These are phyloP conservation scores for Ptychochromis oligacanthus DNA, from an alignment of 2,113 vertebrate species.

Conservation along the genomic window DNA sequence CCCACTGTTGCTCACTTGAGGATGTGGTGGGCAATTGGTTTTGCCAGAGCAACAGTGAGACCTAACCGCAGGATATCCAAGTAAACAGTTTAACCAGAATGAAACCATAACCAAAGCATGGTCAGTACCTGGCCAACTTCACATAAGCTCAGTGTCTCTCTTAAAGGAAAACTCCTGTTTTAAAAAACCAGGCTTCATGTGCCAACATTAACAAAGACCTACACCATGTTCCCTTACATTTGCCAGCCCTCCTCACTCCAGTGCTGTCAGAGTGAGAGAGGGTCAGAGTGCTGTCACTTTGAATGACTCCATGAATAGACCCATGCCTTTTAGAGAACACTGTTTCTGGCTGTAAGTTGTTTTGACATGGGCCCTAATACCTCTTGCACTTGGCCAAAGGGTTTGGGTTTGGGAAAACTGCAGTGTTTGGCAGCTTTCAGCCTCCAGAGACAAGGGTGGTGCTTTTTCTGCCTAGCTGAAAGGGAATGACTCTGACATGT, in stretches of 20 bases:
- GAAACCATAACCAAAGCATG: slow-evolving; percentile 14
- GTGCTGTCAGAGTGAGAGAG: slow-evolving; percentile 38
- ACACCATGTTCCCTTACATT: slow-evolving; percentile 35
- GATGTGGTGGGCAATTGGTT: slow-evolving; percentile 39
- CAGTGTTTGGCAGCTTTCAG: slow-evolving; percentile 40
- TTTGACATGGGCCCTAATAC: slow-evolving; percentile 78
- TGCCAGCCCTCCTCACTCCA: slow-evolving; percentile 40
- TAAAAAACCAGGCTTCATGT: slow-evolving; percentile 34
- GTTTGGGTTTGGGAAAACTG: slow-evolving; percentile 60
- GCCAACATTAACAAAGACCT: slow-evolving; percentile 69
- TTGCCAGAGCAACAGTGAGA: slow-evolving; percentile 20
- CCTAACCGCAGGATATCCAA: slow-evolving; percentile 1
- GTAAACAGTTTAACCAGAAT: slow-evolving; percentile 38
- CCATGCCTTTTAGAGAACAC: slow-evolving; percentile 55
- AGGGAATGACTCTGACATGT: slow-evolving; percentile 55
- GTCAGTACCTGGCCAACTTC: background rate
- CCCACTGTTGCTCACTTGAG: slow-evolving; percentile 15
- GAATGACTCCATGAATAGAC: slow-evolving; percentile 74
- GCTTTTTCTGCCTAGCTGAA: slow-evolving; percentile 51
- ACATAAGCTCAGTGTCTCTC: slow-evolving; percentile 17
- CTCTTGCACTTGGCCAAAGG: slow-evolving; percentile 67
- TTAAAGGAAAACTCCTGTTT: slow-evolving; percentile 44
- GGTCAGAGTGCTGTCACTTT: slow-evolving; percentile 72
- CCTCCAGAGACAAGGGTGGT: slow-evolving; percentile 55
- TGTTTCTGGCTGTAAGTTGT: slow-evolving; percentile 69